Evolutionary conservation across 2,888 invertebrate species (phyloP), one percentile per base, ranked within the genome.

Genomic region (Oxystoma pomonae): DNA sequence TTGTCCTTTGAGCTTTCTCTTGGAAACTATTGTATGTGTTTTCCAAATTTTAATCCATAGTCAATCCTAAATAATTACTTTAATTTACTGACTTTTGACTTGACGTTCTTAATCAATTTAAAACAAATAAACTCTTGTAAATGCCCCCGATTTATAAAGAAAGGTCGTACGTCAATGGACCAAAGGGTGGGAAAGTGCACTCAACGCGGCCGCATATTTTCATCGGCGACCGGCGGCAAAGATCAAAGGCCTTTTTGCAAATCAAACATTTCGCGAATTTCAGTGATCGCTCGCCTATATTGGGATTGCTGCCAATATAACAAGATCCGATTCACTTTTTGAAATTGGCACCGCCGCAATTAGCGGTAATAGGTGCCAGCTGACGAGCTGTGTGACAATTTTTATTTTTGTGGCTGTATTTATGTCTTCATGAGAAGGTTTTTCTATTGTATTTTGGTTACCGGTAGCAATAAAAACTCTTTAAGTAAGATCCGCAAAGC

Each of bases 251-350:
- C 69, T 65, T 72, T 72, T 71, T 71, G 68, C 66, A 62, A 66
- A 70, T 69, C 67, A 70, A 71, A 71, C 70, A 68, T 72, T 71
- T 71, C 66, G 71, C 71, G 71, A 71, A 70, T 71, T 70, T 72
- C 65, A 65, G 68, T 66, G 70, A 71, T 72, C 70, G 70, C 67
- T 69, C 56, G 58, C 50, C 58, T 67, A 69, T 72, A 72, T 72
- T 70, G 72, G 70, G 12, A 35, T 35, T 70, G 69, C 68, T 69
- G 71, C 68, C 71, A 70, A 70, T 71, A 70, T 72, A 72, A 72
- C 71, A 71, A 71, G 71, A 70, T 71, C 71, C 69, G 69, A 70
- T 69, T 69, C 68, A 69, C 70, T 69, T 68, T 71, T 71, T 70
- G 63, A 59, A 59, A 63, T 62, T 62, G 62, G 60, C 60, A 50